Evolutionary conservation across 1,140 invertebrate genomes (phyloP), one percentile per base, ranked within the genome.

Genomic region (Whitmania pigra): DNA sequence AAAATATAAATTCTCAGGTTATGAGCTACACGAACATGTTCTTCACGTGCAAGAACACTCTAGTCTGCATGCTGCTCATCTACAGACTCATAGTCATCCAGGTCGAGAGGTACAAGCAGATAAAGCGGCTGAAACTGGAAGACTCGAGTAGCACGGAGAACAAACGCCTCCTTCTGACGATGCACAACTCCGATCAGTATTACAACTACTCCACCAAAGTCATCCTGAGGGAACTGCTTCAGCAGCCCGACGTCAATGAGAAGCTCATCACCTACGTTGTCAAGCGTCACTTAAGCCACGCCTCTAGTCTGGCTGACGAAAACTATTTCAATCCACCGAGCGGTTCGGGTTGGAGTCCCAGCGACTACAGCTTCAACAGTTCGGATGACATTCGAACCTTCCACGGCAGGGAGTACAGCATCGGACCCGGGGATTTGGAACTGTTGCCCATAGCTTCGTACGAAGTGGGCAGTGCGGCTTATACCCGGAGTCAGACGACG

Each of bases 21-120:
- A 88, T 93, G 66, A 92, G 89, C 77, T 93, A 93, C 78, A 92
- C 92, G 87, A 94, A 93, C 77, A 82, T 93, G 68, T 94, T 94
- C 80, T 93, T 94, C 81, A 93, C 91, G 74, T 91, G 90, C 80
- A 90, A 92, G 78, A 92, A 92, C 76, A 90, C 89, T 2, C 82
- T 92, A 76, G 91, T 93, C 9, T 93, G 93, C 74, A 79, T 92
- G 2, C 82, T 94, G 0, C 89, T 93, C 77, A 83, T 93, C 53
- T 93, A 93, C 77, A 82, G 91, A n/a, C 83, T 93, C 0, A 88
- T 90, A 76, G 90, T 93, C 0, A 87, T 93, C 0, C 88, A 91
- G 74, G 79, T 85, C 68, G 86, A 87, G 77, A 86, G 83, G 15
- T 70, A 54, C 69, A 36, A 70, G 53, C 31, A 25, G 13, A 25